Conservation (phyloP, 2,888 invertebrate genomes). For the Quadroppia sp. region DNA sequence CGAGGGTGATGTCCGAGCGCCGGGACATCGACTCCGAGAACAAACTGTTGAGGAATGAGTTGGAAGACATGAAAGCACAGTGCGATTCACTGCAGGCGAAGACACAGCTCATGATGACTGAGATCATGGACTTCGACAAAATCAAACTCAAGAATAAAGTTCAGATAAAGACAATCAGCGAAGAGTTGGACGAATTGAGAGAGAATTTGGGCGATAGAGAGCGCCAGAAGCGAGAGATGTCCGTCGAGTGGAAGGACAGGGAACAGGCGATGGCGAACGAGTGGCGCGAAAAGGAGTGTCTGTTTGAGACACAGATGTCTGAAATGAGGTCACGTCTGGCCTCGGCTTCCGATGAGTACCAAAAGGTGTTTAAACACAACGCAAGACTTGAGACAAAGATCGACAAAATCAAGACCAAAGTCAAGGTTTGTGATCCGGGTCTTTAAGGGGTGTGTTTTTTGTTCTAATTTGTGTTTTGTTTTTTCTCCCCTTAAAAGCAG, state of each 20-base stretch:
- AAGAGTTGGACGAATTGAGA: conserved; percentile 4
- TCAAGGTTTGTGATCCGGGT: conserved; percentile 21
- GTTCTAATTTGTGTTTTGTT: no score
- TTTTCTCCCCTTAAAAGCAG: no score
- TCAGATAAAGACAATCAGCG: conserved; percentile 10
- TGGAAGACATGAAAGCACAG: conserved; percentile 30
- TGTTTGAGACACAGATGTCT: neutral
- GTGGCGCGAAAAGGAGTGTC: no score
- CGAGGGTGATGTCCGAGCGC: neutral
- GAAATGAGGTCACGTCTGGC: conserved; percentile 32
- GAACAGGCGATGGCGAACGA: no score
- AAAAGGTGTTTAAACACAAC: conserved; percentile 2
- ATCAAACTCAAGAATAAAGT: conserved; percentile 22
- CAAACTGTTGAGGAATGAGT: neutral
- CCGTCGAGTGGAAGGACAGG: neutral
- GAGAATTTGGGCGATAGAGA: neutral
- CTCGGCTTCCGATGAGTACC: conserved; percentile 19
- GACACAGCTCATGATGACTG: conserved; percentile 18
- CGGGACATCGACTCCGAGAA: conserved; percentile 18
- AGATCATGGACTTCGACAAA: conserved; percentile 28
- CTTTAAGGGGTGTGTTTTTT: no score
- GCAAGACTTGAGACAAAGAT: conserved; percentile 18
- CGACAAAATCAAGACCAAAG: conserved; percentile 19
- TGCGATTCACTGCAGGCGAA: conserved; percentile 17
- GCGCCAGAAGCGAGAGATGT: neutral